phyloP scores from a whole-genome alignment of 2,888 invertebrate species.

The Brenthis hecate region DNA sequence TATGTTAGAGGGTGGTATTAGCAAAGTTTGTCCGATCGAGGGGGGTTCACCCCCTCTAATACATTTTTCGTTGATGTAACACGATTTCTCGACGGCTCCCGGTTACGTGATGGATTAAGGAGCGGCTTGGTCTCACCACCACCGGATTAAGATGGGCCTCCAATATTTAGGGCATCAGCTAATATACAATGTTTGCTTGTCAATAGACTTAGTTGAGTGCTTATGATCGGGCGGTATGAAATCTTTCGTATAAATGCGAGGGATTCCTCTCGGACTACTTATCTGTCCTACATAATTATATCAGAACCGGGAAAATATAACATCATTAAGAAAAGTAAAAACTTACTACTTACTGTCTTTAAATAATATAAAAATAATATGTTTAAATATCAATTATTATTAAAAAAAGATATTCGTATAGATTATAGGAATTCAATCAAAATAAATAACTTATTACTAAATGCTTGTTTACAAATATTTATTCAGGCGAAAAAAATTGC shows the following conservation, averaged over 20 bases:
- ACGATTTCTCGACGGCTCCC: conserved; percentile 82
- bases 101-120: conserved; percentile 83
- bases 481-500: conserved; percentile 15
- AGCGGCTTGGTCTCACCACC: conserved; percentile 70
- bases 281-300: conserved; percentile 2
- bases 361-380: neutral
- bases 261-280: conserved; percentile 9
- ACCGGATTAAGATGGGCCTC: conserved; percentile 73
- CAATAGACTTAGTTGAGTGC: conserved; percentile 70
- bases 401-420: too few relatives aligned
- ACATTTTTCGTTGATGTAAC: conserved; percentile 84
- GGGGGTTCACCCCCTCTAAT: conserved; percentile 70
- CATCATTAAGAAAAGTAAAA: neutral
- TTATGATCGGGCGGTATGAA: conserved; percentile 35
- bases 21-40: conserved; percentile 82
- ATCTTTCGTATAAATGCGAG: conserved; percentile 18
- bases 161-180: conserved; percentile 77
- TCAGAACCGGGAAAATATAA: neutral
- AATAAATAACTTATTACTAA: neutral
- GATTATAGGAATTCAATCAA: too few relatives aligned
- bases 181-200: conserved; percentile 77
- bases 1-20: conserved; percentile 83
- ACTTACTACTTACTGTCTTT: neutral
- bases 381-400: too few relatives aligned
- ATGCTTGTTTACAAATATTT: neutral